phyloP scores from a whole-genome alignment of 1,140 invertebrate genomes.

The Atopsyche davidsoni region DNA sequence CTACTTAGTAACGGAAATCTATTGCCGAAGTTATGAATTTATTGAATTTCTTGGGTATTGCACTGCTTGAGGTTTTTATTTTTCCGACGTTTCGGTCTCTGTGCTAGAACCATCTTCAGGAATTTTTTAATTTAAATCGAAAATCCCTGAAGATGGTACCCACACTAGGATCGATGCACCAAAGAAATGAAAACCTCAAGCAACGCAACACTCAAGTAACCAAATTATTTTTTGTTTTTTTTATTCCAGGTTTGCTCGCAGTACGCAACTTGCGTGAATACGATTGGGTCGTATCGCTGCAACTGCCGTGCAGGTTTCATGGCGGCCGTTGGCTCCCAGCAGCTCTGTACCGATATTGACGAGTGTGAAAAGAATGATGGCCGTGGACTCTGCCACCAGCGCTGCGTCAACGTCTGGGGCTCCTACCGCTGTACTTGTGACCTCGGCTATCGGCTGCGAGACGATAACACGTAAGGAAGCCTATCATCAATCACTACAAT shows the following conservation, averaged over 20 bases:
- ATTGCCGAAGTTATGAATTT: too few species aligned
- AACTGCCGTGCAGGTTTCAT: slow-evolving; percentile 70
- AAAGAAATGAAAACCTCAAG: too few species aligned
- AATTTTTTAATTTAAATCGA: too few species aligned
- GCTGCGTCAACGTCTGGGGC: slow-evolving; percentile 80
- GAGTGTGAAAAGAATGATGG: slow-evolving; percentile 52
- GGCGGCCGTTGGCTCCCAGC: slow-evolving; percentile 37
- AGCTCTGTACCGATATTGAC: slow-evolving; percentile 58
- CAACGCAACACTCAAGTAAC: too few species aligned
- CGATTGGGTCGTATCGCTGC: slow-evolving; percentile 74
- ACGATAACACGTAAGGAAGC: slow-evolving; percentile 68
- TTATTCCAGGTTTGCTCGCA: slow-evolving; percentile 48
- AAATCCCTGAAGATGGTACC: too few species aligned
- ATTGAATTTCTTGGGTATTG: too few species aligned
- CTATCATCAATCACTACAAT: neutral
- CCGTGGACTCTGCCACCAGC: slow-evolving; percentile 70
- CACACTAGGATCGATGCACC: too few species aligned
- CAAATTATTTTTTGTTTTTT: too few species aligned
- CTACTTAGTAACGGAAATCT: slow-evolving; percentile 9
- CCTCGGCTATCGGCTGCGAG: slow-evolving; percentile 61
- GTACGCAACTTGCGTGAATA: slow-evolving; percentile 69
- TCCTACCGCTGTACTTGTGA: slow-evolving; percentile 72
- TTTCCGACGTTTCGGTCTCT: too few species aligned
- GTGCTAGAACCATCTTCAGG: too few species aligned
- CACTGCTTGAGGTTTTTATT: too few species aligned